Evolutionary conservation across 1,140 invertebrate genomes (phyloP).

Genomic region (Drosophila orosa): DNA sequence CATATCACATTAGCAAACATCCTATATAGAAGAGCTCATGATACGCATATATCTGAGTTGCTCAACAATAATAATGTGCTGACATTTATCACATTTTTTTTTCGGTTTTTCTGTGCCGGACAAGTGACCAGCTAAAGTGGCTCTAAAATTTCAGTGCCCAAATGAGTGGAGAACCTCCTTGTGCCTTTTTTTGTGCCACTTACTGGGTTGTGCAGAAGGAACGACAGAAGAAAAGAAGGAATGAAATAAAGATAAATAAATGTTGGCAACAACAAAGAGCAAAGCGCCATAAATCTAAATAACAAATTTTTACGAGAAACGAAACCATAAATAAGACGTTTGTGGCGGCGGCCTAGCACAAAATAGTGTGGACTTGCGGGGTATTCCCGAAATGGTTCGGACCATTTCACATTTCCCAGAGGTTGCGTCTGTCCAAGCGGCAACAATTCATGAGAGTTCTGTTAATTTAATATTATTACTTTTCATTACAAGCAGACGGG

Average conservation of each 20-base stretch:
- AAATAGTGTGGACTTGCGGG: slow-evolving; percentile 47
- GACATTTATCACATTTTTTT: slow-evolving; percentile 64
- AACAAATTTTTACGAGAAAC: slow-evolving; percentile 82
- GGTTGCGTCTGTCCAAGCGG: slow-evolving; percentile 32
- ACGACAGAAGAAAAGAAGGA: slow-evolving; percentile 23
- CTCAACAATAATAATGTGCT: slow-evolving; percentile 69
- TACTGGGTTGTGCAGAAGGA: slow-evolving; percentile 36
- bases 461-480: slow-evolving; percentile 83
- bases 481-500: slow-evolving; percentile 70
- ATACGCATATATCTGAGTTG: slow-evolving; percentile 26
- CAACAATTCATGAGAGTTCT: slow-evolving; percentile 78
- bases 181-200: slow-evolving; percentile 19
- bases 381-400: slow-evolving; percentile 21
- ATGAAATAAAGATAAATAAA: slow-evolving; percentile 75
- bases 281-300: slow-evolving; percentile 81
- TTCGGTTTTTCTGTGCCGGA: slow-evolving; percentile 8
- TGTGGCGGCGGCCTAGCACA: slow-evolving; percentile 54
- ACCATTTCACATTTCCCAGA: slow-evolving; percentile 34
- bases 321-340: slow-evolving; percentile 82
- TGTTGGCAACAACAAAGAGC: slow-evolving; percentile 80
- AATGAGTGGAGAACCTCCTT: slow-evolving; percentile 38
- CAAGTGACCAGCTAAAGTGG: slow-evolving; percentile 70
- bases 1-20: slow-evolving; percentile 52
- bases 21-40: slow-evolving; percentile 19
- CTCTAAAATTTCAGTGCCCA: slow-evolving; percentile 79